phyloP scores from a whole-genome alignment of 1,140 invertebrate species.

The Coenobita brevimanus region DNA sequence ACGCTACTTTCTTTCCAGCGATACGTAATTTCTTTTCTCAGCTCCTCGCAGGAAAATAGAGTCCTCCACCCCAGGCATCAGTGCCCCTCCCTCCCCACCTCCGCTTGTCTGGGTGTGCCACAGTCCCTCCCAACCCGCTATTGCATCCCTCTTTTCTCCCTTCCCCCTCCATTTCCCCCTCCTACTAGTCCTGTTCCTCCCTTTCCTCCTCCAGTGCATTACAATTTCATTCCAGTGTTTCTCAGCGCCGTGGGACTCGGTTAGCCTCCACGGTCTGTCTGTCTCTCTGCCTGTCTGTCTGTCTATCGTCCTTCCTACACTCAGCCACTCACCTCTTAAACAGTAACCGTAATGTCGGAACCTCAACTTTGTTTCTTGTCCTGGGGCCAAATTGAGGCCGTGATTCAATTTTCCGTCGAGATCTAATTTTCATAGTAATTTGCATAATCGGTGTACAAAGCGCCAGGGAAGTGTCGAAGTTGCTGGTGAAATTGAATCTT shows the following conservation, averaged over 20 bases:
- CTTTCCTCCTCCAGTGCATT: neutral
- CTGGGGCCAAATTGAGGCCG: constrained; percentile 58
- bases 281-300: no score
- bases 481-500: constrained; percentile 58
- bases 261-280: neutral
- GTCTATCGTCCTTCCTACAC: neutral
- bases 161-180: neutral
- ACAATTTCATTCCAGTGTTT: neutral
- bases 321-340: constrained; percentile 31
- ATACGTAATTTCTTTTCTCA: no score
- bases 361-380: constrained; percentile 60
- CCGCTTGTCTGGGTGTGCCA: no score
- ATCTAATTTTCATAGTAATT: constrained; percentile 64
- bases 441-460: constrained; percentile 64
- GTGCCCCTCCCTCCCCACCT: neutral
- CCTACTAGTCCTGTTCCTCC: neutral
- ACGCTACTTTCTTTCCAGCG: no score
- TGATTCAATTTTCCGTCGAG: constrained; percentile 58
- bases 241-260: neutral
- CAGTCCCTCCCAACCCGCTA: no score
- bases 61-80: no score
- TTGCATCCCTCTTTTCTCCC: neutral
- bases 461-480: constrained; percentile 49
- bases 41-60: no score
- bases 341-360: constrained; percentile 28